Percentiles rank a stretch among this genome's conserved stretches.
Evolutionary conservation across 1,140 invertebrate species (phyloP).

Genomic region (Dendroctonus valens): DNA sequence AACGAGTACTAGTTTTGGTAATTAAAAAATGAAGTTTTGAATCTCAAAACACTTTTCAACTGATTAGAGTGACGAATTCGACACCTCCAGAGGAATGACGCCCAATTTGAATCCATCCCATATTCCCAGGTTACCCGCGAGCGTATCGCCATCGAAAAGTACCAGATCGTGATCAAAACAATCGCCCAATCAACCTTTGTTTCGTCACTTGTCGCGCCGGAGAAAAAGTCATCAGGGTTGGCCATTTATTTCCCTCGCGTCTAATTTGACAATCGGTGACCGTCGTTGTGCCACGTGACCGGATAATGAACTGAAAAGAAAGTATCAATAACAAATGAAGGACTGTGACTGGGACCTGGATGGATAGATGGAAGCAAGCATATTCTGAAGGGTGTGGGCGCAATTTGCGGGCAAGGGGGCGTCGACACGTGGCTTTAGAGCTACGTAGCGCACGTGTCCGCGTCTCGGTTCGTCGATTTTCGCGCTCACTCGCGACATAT

Average conservation of each 20-base stretch:
- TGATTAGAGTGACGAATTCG: no score
- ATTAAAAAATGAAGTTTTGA: no score
- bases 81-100: no score
- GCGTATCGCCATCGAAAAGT: no score
- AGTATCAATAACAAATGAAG: constrained; percentile 47
- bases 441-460: constrained; percentile 45
- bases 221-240: constrained; percentile 18
- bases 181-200: constrained; percentile 24
- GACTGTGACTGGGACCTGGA: constrained; percentile 26
- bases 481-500: constrained; percentile 26
- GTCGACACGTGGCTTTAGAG: constrained; percentile 47
- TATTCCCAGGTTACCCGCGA: no score
- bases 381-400: constrained; percentile 37
- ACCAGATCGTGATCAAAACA: constrained; percentile 7
- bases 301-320: constrained; percentile 49
- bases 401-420: constrained; percentile 49
- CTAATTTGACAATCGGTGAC: constrained; percentile 27
- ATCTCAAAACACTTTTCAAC: no score
- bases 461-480: constrained; percentile 27
- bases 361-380: constrained; percentile 4
- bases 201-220: constrained; percentile 19
- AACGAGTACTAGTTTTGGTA: no score
- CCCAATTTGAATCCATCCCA: no score
- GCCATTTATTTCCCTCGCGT: constrained; percentile 22
- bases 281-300: constrained; percentile 41